Conservation (phyloP, 2,888 invertebrate species). For the Eupithecia centaureata region DNA sequence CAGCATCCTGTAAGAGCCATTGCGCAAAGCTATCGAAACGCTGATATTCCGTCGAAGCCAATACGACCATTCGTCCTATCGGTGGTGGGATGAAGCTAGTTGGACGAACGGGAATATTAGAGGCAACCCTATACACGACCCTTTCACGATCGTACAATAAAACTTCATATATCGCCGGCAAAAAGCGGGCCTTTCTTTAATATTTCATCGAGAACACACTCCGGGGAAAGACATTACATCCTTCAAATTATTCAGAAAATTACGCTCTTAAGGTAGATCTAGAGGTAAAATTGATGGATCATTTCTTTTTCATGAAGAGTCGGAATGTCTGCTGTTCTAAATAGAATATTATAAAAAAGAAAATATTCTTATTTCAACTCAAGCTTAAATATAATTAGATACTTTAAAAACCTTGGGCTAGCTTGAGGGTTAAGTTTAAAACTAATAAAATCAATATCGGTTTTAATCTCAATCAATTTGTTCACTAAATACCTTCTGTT, state of each 20-base stretch:
- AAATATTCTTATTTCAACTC: too few relatives aligned
- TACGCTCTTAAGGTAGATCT: slow-evolving; percentile 15
- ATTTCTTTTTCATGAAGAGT: not conserved
- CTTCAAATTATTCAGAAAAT: slow-evolving; percentile 36
- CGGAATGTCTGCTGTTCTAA: too few relatives aligned
- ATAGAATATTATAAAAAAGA: too few relatives aligned
- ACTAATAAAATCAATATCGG: not conserved
- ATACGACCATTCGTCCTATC: too few relatives aligned
- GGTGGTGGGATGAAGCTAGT: too few relatives aligned
- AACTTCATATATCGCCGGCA: slow-evolving; percentile 43
- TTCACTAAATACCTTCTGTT: not conserved
- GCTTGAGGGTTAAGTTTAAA: not conserved
- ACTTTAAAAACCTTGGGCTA: not conserved
- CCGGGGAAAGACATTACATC: slow-evolving; percentile 25
- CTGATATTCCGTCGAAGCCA: too few relatives aligned
- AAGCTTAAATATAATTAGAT: not conserved
- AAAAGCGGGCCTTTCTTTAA: slow-evolving; percentile 44
- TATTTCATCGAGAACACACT: slow-evolving; percentile 48
- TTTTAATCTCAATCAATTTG: not conserved
- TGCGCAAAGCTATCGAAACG: too few relatives aligned
- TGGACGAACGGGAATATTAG: not conserved
- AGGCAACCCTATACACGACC: slow-evolving; percentile 30
- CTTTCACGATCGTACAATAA: slow-evolving; percentile 38
- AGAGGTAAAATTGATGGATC: not conserved
- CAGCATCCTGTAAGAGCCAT: too few relatives aligned